Evolutionary conservation across 2,113 vertebrate genomes (phyloP).

Genomic region (mouse (Mus musculus)): GRCm39 chr9:46399001-46399500

Average conservation of each 20-base stretch:
- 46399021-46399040: constrained; percentile 11
- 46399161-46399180: constrained; percentile 43
- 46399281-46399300: neutral
- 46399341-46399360: neutral
- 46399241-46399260: constrained; percentile 10
- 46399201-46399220: neutral
- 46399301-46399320: neutral
- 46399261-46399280: neutral
- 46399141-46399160: constrained; percentile 13
- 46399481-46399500: neutral
- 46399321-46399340: neutral
- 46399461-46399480: neutral
- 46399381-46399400: neutral
- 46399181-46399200: neutral
- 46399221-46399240: constrained; percentile 33
- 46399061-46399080: constrained; percentile 2
- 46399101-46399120: constrained; percentile 32
- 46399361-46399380: neutral
- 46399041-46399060: constrained; percentile 25
- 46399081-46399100: neutral
- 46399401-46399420: neutral
- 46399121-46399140: constrained; percentile 10
- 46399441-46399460: neutral
- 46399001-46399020: neutral
- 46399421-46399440: neutral